Evolutionary conservation across 2,888 invertebrate genomes (phyloP).

Genomic region (Drosophila conformis): DNA sequence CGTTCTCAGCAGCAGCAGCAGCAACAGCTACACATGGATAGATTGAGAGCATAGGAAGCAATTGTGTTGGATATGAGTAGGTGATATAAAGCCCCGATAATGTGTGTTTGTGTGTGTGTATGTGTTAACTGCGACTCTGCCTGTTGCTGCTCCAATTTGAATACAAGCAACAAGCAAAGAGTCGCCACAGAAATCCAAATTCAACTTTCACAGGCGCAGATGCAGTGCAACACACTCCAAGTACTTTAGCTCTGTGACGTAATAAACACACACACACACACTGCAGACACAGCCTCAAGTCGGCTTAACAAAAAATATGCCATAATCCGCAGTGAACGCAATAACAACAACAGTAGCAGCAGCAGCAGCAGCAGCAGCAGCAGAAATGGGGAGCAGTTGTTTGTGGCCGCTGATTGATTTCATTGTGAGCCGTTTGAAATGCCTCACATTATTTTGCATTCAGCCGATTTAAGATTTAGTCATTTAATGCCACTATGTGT

Average conservation of each 20-base stretch:
- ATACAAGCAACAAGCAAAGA: constrained; percentile 26
- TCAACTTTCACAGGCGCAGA: constrained; percentile 76
- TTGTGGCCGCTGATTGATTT: constrained; percentile 68
- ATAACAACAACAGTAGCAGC: constrained; percentile 33
- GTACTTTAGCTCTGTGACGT: constrained; percentile 65
- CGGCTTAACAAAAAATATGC: constrained; percentile 49
- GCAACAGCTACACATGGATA: constrained; percentile 27
- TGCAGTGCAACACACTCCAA: constrained; percentile 67
- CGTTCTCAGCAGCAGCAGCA: constrained; percentile 56
- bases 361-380: constrained; percentile 37
- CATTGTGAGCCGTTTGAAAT: constrained; percentile 58
- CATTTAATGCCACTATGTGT: constrained; percentile 29
- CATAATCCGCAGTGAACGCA: constrained; percentile 69
- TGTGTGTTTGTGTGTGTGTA: constrained; percentile 4
- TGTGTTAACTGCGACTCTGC: constrained; percentile 12
- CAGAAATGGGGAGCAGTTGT: constrained; percentile 39
- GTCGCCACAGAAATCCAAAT: constrained; percentile 46
- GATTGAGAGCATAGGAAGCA: constrained; percentile 21
- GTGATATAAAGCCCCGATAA: constrained; percentile 32
- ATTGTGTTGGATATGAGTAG: constrained; percentile 35
- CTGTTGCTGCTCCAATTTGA: constrained; percentile 52
- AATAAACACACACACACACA: constrained; percentile 33
- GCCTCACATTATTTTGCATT: constrained; percentile 73
- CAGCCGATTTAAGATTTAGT: constrained; percentile 59
- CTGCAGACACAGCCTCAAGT: constrained; percentile 54